Evolutionary conservation across 2,113 vertebrate species (phyloP).

Genomic region (Pholis gunnellus): DNA sequence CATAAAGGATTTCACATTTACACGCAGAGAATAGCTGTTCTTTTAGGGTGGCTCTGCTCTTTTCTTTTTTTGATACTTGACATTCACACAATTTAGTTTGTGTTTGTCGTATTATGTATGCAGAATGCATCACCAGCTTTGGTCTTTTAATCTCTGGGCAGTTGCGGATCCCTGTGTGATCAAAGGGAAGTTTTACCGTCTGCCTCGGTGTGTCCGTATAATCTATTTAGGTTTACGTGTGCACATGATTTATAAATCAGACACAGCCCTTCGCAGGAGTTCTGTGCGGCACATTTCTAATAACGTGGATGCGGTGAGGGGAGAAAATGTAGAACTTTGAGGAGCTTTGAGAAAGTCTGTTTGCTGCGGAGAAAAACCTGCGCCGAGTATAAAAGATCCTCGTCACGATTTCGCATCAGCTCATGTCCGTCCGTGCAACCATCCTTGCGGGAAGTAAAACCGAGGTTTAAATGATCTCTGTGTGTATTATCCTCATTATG

Average conservation of each 20-base stretch:
- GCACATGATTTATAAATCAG: constrained; percentile 10
- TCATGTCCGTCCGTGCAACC: background rate
- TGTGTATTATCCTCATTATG: constrained; percentile 28
- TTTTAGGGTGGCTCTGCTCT: background rate
- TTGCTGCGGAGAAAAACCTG: background rate
- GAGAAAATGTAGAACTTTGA: background rate
- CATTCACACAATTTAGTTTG: constrained; percentile 23
- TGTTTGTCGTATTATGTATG: constrained; percentile 42
- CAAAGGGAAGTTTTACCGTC: constrained; percentile 32
- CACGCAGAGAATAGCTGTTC: background rate
- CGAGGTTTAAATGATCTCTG: constrained; percentile 10
- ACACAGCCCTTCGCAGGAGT: background rate
- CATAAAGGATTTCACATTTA: background rate
- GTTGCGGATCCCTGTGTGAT: constrained; percentile 17
- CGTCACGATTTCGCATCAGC: background rate
- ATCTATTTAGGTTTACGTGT: constrained; percentile 21
- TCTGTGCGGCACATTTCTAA: background rate
- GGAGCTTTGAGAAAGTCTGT: background rate
- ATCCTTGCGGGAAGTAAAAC: background rate
- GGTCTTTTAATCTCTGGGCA: constrained; percentile 26
- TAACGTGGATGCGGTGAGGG: background rate
- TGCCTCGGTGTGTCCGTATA: constrained; percentile 9
- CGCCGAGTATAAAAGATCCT: background rate
- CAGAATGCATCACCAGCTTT: constrained; percentile 7
- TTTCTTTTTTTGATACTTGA: constrained; percentile 21